Percentiles rank a stretch among this genome's conserved stretches.
phyloP scores from a whole-genome alignment of 1,140 invertebrate species.

The Pseudomyrmex concolor region DNA sequence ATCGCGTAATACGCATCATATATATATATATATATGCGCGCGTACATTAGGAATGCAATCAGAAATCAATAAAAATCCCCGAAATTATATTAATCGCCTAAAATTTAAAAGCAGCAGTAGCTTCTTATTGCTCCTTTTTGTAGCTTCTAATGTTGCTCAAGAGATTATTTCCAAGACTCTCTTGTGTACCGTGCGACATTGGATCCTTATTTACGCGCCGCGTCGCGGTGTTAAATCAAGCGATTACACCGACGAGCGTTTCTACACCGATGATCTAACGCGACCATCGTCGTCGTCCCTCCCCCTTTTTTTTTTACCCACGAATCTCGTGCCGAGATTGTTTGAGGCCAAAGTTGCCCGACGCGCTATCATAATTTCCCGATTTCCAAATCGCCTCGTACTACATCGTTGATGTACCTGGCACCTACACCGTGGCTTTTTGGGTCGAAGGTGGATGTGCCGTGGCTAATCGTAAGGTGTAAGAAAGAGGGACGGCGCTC shows the following conservation, averaged over 20 bases:
- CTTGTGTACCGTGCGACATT: slow-evolving; percentile 2
- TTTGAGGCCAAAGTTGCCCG: slow-evolving; percentile 27
- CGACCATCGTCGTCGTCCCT: slow-evolving; percentile 30
- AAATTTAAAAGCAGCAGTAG: neutral
- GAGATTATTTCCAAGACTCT: slow-evolving; percentile 43
- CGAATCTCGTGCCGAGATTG: slow-evolving; percentile 12
- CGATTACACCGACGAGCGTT: slow-evolving; percentile 61
- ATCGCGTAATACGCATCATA: too few relatives aligned
- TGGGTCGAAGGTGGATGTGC: slow-evolving; percentile 32
- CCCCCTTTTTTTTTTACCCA: too few relatives aligned
- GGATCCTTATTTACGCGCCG: slow-evolving; percentile 71
- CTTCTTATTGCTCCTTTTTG: neutral
- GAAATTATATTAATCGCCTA: neutral
- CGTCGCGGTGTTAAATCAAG: slow-evolving; percentile 64
- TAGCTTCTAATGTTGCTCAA: slow-evolving; percentile 11
- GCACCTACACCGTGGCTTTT: slow-evolving; percentile 37
- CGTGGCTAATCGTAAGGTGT: slow-evolving; percentile 68
- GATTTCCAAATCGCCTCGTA: slow-evolving; percentile 59
- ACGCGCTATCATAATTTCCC: slow-evolving; percentile 63
- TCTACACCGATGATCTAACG: slow-evolving; percentile 15
- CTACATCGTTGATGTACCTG: neutral
- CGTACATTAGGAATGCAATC: too few relatives aligned
- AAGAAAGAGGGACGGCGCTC: slow-evolving; percentile 54
- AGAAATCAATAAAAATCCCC: neutral
- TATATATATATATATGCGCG: too few relatives aligned